These are phyloP conservation scores for Camelus dromedarius DNA, from an alignment of 2,113 vertebrate species.

Conservation along the genomic window DNA sequence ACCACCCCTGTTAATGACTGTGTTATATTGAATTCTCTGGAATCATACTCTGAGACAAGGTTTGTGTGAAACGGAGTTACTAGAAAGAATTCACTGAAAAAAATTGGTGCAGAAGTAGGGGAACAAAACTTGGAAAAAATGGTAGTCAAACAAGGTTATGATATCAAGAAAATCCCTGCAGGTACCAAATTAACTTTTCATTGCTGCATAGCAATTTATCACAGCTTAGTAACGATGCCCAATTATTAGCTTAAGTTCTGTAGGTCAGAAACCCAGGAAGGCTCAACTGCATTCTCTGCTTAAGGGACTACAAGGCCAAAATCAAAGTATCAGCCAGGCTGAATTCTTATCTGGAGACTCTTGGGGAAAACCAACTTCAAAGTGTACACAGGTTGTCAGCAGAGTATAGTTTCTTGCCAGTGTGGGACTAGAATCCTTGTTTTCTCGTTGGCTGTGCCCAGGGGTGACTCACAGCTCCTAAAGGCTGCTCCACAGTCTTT, in stretches of 20 bases:
- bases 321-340: background rate
- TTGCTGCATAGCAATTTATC: background rate
- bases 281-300: background rate
- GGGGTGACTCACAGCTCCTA: background rate
- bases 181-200: background rate
- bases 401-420: background rate
- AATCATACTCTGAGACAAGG: background rate
- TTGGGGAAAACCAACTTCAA: background rate
- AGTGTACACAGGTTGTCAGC: background rate
- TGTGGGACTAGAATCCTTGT: background rate
- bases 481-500: background rate
- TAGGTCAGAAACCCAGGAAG: background rate
- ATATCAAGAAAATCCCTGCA: background rate
- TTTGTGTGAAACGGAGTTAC: background rate
- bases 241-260: background rate
- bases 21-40: background rate
- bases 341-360: background rate
- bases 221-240: background rate
- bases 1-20: background rate
- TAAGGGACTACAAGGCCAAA: background rate
- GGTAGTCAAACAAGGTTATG: background rate
- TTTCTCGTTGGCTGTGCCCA: background rate
- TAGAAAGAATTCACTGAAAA: background rate
- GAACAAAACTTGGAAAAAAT: background rate
- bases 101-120: accelerated